Percentiles rank a stretch among this genome's conserved stretches.
These are phyloP conservation scores for Petrocephalus zakoni DNA, from an alignment of 2,113 vertebrate genomes.

Conservation along the genomic window DNA sequence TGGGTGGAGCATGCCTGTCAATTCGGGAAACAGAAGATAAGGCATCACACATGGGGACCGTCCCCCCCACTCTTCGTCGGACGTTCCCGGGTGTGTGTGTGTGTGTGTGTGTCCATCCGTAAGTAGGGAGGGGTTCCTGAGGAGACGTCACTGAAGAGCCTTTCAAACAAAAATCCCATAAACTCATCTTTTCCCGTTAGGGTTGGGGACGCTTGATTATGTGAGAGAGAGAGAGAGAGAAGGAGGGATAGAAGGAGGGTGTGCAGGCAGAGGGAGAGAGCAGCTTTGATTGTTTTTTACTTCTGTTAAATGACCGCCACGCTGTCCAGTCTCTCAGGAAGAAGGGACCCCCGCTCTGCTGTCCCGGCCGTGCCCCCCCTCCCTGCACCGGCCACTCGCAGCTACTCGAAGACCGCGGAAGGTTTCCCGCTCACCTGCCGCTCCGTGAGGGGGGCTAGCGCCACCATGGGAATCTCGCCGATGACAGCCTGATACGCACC, in stretches of 20 bases:
- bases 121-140: slow-evolving; percentile 4
- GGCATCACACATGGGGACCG: background rate
- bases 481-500: slow-evolving; percentile 31
- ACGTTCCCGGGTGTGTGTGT: background rate
- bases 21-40: slow-evolving; percentile 1
- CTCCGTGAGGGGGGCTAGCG: slow-evolving; percentile 44
- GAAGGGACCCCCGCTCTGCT: background rate
- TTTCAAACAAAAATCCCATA: background rate
- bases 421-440: slow-evolving; percentile 14
- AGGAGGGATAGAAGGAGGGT: slow-evolving; percentile 8
- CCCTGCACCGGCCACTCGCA: background rate
- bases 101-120: background rate
- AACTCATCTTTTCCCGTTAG: slow-evolving; percentile 24
- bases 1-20: background rate
- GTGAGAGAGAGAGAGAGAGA: slow-evolving; percentile 5
- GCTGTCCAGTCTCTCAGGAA: slow-evolving; percentile 27
- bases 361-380: slow-evolving; percentile 6
- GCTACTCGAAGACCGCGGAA: background rate
- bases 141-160: background rate
- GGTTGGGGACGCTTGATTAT: slow-evolving; percentile 3
- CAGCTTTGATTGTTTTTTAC: slow-evolving; percentile 34
- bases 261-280: slow-evolving; percentile 19
- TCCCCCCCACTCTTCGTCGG: background rate
- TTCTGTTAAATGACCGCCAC: slow-evolving; percentile 36
- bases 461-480: slow-evolving; percentile 42